Evolutionary conservation across 2,113 vertebrate genomes (phyloP), one percentile per base, ranked within the genome.

Genomic region (Crypturellus undulatus): DNA sequence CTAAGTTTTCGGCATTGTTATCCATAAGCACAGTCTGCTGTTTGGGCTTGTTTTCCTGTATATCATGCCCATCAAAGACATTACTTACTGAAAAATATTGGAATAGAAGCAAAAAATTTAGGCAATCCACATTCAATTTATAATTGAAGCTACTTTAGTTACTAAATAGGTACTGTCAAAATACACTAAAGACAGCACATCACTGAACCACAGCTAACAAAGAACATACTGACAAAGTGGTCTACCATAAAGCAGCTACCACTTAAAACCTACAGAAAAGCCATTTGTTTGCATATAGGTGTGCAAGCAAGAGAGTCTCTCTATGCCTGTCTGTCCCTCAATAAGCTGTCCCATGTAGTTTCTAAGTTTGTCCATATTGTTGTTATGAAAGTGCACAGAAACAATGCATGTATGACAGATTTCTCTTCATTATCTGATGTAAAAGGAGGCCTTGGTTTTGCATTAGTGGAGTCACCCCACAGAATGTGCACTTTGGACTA

Each of bases 81-180:
- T 91, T 67, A n/a, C 38, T 94, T 95, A 70, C 90, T 96, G 94
- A 24, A 93, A 96, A 93, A 95, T 85, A 90, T 2, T 25, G 4
- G 54, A 89, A 94, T 8, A 30, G 20, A 24, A 96, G 47, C 60
- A 96, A 73, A 56, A 69, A 59, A 22, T 30, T 86, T 89, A 19
- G 83, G 30, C 32, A 81, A 70, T 13, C 28, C 49, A 93, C 10
- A 64, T 67, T 84, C 52, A 62, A 19, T 63, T 64, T 89, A 83
- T 32, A 52, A 91, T 9, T 6, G 1, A 76, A 81, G n/a, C 82
- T 63, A 62, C 21, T 83, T 76, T 17, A 87, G 49, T 65, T 47
- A 87, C 21, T 28, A 22, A 68, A 82, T 22, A 77, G 40, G 10
- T 19, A 84, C 9, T 86, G 60, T 20, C 38, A 78, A 88, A 92